Percentiles rank a stretch among this genome's conserved stretches.
Evolutionary conservation across 1,140 invertebrate species (phyloP).

Genomic region (Lepidotrigona ventralis): DNA sequence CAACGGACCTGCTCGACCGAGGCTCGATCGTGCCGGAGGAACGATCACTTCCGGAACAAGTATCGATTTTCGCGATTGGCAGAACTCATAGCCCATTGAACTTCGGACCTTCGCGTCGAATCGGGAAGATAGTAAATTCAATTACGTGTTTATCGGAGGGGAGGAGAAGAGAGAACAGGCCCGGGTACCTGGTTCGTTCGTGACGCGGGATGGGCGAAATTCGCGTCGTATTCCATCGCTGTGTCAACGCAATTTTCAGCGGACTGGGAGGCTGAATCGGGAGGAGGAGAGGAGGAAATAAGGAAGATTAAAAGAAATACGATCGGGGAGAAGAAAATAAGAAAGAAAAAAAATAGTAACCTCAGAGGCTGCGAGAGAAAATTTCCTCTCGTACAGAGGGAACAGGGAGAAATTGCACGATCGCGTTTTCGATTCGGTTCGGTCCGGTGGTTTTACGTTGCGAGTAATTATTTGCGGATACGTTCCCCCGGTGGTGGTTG

Average conservation of each 20-base stretch:
- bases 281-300: background rate
- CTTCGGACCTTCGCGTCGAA: slow-evolving; percentile 8
- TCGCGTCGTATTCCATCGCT: background rate
- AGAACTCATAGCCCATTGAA: slow-evolving; percentile 38
- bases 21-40: slow-evolving; percentile 23
- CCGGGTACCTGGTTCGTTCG: background rate
- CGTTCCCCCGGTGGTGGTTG: background rate
- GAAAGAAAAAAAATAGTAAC: background rate
- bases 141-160: slow-evolving; percentile 56
- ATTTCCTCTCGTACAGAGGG: background rate
- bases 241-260: slow-evolving; percentile 41
- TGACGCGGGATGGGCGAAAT: background rate
- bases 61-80: slow-evolving; percentile 18
- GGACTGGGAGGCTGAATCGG: slow-evolving; percentile 18
- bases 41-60: slow-evolving; percentile 8
- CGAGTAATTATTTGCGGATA: background rate
- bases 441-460: background rate
- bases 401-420: background rate
- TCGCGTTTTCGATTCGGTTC: background rate
- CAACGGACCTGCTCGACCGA: slow-evolving; percentile 24
- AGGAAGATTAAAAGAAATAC: background rate
- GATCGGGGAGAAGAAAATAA: background rate
- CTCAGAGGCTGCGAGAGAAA: background rate
- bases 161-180: background rate
- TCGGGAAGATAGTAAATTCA: slow-evolving; percentile 51